Percentiles rank a stretch among this genome's conserved stretches.
Evolutionary conservation across 2,797 vertebrate genomes (phyloP).

Genomic region (Melanotaenia pygmaea): DNA sequence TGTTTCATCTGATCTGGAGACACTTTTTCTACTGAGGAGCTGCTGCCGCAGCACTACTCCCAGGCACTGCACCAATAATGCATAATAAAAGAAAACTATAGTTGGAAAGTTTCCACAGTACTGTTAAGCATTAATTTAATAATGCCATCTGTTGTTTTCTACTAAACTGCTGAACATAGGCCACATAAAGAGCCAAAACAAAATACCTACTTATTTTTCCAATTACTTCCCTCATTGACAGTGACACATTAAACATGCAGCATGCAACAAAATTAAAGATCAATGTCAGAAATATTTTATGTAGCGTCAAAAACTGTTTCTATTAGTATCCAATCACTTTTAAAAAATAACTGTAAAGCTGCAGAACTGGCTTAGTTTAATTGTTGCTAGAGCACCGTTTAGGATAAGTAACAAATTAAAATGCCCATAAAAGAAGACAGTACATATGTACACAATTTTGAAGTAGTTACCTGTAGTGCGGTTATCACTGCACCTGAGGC

Average conservation of each 20-base stretch:
- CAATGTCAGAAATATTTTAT: too few species aligned
- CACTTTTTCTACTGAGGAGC: background rate
- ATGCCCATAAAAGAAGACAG: background rate
- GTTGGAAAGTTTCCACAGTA: background rate
- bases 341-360: too few species aligned
- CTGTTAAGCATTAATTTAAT: background rate
- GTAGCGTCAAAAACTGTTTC: too few species aligned
- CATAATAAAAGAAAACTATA: background rate
- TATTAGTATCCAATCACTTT: too few species aligned
- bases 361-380: too few species aligned
- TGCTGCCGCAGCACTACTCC: background rate
- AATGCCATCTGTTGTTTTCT: background rate
- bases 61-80: background rate
- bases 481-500: too few species aligned
- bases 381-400: too few species aligned
- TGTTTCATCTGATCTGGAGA: background rate
- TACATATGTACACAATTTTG: background rate
- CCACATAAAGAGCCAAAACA: too few species aligned
- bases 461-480: background rate
- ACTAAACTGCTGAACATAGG: too few species aligned
- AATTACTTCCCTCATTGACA: background rate
- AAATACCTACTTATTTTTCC: too few species aligned
- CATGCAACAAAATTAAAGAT: too few species aligned
- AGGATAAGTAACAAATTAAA: background rate
- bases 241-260: background rate